Conservation (phyloP, 2,888 invertebrate genomes). For the Bruchidius siliquastri region DNA sequence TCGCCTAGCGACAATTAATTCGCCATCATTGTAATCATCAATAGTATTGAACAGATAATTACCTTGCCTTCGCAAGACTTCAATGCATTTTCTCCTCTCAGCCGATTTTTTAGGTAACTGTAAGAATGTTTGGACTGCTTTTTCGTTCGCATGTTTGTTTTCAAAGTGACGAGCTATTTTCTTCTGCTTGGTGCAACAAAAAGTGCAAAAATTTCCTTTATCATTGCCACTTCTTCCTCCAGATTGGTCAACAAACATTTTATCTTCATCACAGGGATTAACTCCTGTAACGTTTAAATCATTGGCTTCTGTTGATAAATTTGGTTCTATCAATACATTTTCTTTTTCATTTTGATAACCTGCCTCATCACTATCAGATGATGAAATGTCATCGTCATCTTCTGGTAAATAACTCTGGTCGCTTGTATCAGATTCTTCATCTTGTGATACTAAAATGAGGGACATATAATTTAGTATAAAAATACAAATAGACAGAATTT, state of each 20-base stretch:
- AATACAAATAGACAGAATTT: no score
- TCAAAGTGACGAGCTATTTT: slow-evolving; percentile 11
- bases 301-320: no score
- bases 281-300: slow-evolving; percentile 5
- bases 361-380: no score
- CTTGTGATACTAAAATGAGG: no score
- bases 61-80: slow-evolving; percentile 6
- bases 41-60: slow-evolving; percentile 10
- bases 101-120: slow-evolving; percentile 6
- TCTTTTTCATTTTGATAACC: no score
- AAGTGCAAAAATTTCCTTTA: slow-evolving; percentile 11
- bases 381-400: no score
- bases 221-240: slow-evolving; percentile 5
- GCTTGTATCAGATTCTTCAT: no score
- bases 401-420: no score
- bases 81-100: slow-evolving; percentile 8
- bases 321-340: no score
- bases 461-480: no score
- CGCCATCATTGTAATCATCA: slow-evolving; percentile 5
- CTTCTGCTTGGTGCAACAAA: slow-evolving; percentile 11
- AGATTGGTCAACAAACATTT: slow-evolving; percentile 5
- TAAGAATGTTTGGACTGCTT: slow-evolving; percentile 10
- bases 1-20: slow-evolving; percentile 10
- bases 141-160: slow-evolving; percentile 9
- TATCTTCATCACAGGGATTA: slow-evolving; percentile 10